Evolutionary conservation across 2,888 invertebrate genomes (phyloP), one percentile per base, ranked within the genome.

Genomic region (Deilephila porcellus): DNA sequence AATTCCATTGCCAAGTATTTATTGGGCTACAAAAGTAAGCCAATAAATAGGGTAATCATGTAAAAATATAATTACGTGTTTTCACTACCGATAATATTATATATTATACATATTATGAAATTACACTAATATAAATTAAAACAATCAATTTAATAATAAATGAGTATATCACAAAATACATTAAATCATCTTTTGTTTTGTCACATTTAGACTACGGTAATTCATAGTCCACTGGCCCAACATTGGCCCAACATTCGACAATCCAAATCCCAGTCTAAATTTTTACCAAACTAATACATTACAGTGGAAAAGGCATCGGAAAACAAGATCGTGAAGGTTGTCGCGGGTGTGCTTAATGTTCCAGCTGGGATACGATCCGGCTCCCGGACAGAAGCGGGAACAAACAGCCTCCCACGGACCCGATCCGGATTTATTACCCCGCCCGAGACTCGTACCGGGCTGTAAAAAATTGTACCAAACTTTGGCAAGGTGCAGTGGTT

Each of bases 311-410:
- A 45, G 60, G 77, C 79, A 82, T 84, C 77, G 82, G 80, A 80
- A 85, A 86, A 86, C 83, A 83, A 83, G 85, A 81, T 81, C 80
- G 83, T 82, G 80, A 79, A 74, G 76, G 72, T 75, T 81, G 86
- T 82, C 81, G 80, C 86, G 83, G 83, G 82, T 88, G 88, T 83
- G 81, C 74, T 80, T 89, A 87, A 89, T 86, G 85, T 83, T 76
- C 73, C 75, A 75, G 62, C 72, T 62, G 81, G 82, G 77, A 78
- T 77, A 73, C 76, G 79, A 78, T 78, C 79, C 77, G 78, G 79
- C 78, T 80, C 82, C 76, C 81, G 82, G 82, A 81, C 79, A 75
- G 73, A 76, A 78, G 77, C 80, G 81, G 82, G 76, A 79, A 84
- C 84, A 84, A 83, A 83, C 82, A 81, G 80, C 78, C 82, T 81